These are phyloP conservation scores for Congeria kusceri DNA, from an alignment of 2,888 invertebrate genomes.

Conservation along the genomic window DNA sequence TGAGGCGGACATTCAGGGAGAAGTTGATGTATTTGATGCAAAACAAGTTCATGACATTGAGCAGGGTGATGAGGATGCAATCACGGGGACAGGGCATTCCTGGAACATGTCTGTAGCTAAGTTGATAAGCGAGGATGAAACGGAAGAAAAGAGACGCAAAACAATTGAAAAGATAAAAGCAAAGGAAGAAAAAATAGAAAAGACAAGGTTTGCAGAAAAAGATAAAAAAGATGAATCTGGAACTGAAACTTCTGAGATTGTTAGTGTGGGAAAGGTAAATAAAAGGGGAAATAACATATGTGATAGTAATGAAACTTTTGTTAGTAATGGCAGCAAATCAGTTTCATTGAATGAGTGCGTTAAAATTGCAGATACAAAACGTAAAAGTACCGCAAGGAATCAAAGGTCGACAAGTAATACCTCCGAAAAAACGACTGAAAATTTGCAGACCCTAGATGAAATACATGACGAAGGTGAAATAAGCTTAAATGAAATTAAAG, in stretches of 20 bases:
- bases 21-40: slow-evolving; percentile 10
- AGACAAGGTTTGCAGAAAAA: slow-evolving; percentile 15
- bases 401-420: background rate
- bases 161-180: slow-evolving; percentile 19
- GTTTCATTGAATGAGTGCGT: too few species aligned
- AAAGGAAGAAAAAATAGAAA: slow-evolving; percentile 7
- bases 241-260: background rate
- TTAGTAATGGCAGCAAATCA: background rate
- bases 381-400: background rate
- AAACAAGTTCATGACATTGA: slow-evolving; percentile 11
- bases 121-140: slow-evolving; percentile 46
- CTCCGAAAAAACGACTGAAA: background rate
- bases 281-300: background rate
- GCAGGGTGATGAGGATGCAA: slow-evolving; percentile 49
- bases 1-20: slow-evolving; percentile 8
- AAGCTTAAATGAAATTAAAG: too few species aligned
- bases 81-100: slow-evolving; percentile 41
- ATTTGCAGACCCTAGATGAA: background rate
- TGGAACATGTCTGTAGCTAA: slow-evolving; percentile 54
- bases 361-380: background rate
- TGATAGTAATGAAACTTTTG: slow-evolving; percentile 10
- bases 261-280: background rate
- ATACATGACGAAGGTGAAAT: background rate
- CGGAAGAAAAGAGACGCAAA: slow-evolving; percentile 25
- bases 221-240: background rate